Base-by-base conservation (phyloP, 2,797 vertebrate species). In the Myotis findleyi region DNA sequence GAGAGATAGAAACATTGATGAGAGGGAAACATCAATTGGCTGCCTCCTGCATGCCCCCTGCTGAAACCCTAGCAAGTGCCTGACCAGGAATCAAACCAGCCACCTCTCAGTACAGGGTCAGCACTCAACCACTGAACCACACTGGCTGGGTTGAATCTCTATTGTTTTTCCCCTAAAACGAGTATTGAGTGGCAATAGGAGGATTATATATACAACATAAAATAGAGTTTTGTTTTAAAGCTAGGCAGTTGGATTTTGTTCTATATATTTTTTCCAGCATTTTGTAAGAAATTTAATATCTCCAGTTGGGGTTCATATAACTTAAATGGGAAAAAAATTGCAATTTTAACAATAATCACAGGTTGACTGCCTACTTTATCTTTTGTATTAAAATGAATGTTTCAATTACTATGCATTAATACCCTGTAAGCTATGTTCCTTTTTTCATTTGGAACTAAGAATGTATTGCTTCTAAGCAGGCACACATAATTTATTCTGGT, bases 361-460 rank as follows among this genome's bases (percentile, higher is more conserved):
- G 44, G 77, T 91, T 80, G 75, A 96, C 94, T 92, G 25, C 36
- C 20, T 92, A 81, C 84, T 96, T 97, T 33, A 3, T 55, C 88
- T 97, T 94, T 94, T 88, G 7, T 93, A 62, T 88, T 90, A 87
- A 95, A 23, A 71, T 95, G 77, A 94, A 76, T 97, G 96, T 91
- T 95, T 84, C 66, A 84, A 55, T 95, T 95, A 69, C 75, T 92
- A 2, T 69, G 36, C 20, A 62, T 97, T 96, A 97, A 11, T 85
- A 44, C 51, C 18, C 69, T 91, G 30, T 11, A 91, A 92, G 5
- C 1, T 93, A 20, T 72, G 81, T 55, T 97, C 82, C 33, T 55
- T 30, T 94, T 92, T 94, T 80, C 88, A 51, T 96, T 69, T 79
- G 91, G 51, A 84, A 95, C 81, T 30, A 80, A 96, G 97, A 93